These are phyloP conservation scores for Bursaphelenchus mucronatus DNA, from an alignment of 1,140 invertebrate genomes.

Conservation along the genomic window DNA sequence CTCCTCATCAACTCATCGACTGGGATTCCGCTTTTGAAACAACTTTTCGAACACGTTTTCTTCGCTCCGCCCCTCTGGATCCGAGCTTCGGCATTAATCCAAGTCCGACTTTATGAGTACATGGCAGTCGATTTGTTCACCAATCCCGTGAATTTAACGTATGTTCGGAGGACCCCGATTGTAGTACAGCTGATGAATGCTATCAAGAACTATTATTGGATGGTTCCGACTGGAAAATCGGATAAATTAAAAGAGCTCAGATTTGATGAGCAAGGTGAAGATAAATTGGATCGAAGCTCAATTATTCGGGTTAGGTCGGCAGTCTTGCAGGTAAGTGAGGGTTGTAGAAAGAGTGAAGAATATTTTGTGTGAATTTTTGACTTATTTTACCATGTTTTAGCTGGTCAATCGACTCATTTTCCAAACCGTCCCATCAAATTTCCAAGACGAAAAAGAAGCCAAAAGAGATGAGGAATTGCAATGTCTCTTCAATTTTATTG, in stretches of 20 bases:
- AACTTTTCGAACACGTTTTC: slow-evolving; percentile 94
- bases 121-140: slow-evolving; percentile 93
- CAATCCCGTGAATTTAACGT: slow-evolving; percentile 93
- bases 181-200: slow-evolving; percentile 96
- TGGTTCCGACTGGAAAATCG: slow-evolving; percentile 73
- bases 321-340: slow-evolving; percentile 31
- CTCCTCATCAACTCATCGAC: slow-evolving; percentile 88
- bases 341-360: no score
- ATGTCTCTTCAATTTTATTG: slow-evolving; percentile 93
- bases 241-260: neutral
- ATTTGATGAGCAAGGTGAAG: slow-evolving; percentile 15
- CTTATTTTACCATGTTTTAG: neutral
- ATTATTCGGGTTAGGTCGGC: slow-evolving; percentile 47
- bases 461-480: slow-evolving; percentile 92
- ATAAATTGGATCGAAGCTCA: slow-evolving; percentile 16
- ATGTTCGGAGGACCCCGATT: slow-evolving; percentile 88
- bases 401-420: slow-evolving; percentile 48
- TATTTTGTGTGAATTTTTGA: slow-evolving; percentile 16
- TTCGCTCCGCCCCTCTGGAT: slow-evolving; percentile 99
- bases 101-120: slow-evolving; percentile 90
- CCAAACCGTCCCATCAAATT: slow-evolving; percentile 1
- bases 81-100: slow-evolving; percentile 72
- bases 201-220: slow-evolving; percentile 98
- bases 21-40: slow-evolving; percentile 87
- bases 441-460: slow-evolving; percentile 36